Evolutionary conservation across 2,888 invertebrate genomes (phyloP), one percentile per base, ranked within the genome.

Genomic region (Pyrrhosoma nymphula): DNA sequence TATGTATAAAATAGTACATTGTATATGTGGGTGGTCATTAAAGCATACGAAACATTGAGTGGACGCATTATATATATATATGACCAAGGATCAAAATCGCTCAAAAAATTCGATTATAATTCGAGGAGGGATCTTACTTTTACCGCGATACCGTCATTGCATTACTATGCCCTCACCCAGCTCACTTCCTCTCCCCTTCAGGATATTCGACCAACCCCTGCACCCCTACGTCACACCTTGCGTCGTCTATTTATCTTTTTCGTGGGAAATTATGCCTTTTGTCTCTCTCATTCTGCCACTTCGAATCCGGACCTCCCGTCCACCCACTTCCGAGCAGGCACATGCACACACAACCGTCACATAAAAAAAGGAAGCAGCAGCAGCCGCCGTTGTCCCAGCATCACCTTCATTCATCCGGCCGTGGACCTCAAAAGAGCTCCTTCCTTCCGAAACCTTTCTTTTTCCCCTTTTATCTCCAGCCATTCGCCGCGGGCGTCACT

Each of bases 401-500:
- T 60, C 69, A 16, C 93, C 93, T 69, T 47, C 69, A 93, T 93
- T 69, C 93, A 93, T 91, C 47, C 47, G 35, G 26, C 89, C 55
- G 26, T 56, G 93, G 93, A 69, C 39, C 93, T 93, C 93, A 93
- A 93, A 90, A 93, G 69, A 82, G 35, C 82, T 82, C 93, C 93
- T 93, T 75, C 93, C 93, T 93, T 93, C 93, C 93, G 82, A 93
- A 93, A 93, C 69, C 47, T 47, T 69, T 91, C 91, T 93, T 93
- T 63, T 93, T 93, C 47, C n/a, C 69, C 93, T 69, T 93, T 93
- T 93, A 93, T 93, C 93, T 93, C 69, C 82, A 82, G 69, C 93
- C 93, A 69, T 93, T 69, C 60, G 69, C 93, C 69, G 69, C 16
- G 93, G 47, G 93, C 93, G 93, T 93, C 93, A 63, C 69, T 93